These are phyloP conservation scores for Apis cerana DNA, from an alignment of 1,140 invertebrate genomes.

Conservation along the genomic window DNA sequence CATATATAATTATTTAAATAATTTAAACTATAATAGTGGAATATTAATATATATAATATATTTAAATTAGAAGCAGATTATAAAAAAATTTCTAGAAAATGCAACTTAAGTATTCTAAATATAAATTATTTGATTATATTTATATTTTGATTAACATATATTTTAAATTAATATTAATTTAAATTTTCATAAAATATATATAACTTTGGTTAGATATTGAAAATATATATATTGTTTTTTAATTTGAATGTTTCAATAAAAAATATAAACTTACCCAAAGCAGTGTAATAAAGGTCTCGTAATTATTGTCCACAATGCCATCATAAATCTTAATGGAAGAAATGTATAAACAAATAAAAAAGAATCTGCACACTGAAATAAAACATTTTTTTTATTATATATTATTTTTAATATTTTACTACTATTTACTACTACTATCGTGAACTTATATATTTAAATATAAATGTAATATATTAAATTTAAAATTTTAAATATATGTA, in stretches of 20 bases:
- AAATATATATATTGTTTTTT: background rate
- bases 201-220: background rate
- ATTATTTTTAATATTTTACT: background rate
- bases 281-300: constrained; percentile 87
- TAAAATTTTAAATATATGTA: background rate
- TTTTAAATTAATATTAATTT: too few species aligned
- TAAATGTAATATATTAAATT: background rate
- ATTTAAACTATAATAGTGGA: too few species aligned
- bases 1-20: too few species aligned
- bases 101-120: too few species aligned
- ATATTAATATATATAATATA: too few species aligned
- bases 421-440: too few species aligned
- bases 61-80: too few species aligned
- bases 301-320: constrained; percentile 91
- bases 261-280: constrained; percentile 84
- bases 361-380: constrained; percentile 95
- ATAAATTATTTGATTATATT: too few species aligned
- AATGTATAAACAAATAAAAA: constrained; percentile 99
- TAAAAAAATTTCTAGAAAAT: too few species aligned
- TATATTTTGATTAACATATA: too few species aligned
- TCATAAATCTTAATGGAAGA: constrained; percentile 94
- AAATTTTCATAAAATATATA: background rate
- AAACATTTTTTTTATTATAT: constrained; percentile 10
- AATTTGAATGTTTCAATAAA: background rate
- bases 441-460: background rate